Evolutionary conservation across 1,140 invertebrate species (phyloP).

Genomic region (Drosophila bocki): DNA sequence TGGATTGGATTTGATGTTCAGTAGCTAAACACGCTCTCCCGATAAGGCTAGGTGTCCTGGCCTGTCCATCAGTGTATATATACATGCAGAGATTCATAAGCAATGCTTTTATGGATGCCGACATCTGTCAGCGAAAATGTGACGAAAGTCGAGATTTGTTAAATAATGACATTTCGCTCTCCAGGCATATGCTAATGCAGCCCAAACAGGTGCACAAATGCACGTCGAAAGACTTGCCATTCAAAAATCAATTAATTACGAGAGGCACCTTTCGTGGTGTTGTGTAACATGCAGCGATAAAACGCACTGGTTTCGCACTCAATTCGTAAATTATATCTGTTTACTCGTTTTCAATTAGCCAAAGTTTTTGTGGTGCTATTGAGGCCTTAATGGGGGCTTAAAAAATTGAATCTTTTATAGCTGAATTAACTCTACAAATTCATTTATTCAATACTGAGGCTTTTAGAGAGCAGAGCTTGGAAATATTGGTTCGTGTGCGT

Average conservation of each 20-base stretch:
- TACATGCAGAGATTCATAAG: constrained; percentile 2
- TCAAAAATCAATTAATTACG: constrained; percentile 11
- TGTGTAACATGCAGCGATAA: constrained; percentile 8
- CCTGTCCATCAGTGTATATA: background rate
- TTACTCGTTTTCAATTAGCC: background rate
- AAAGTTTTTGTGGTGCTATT: background rate
- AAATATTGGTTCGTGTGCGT: no score
- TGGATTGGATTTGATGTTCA: background rate
- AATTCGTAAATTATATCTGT: background rate
- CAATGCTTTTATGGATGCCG: constrained; percentile 5
- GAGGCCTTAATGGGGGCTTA: background rate
- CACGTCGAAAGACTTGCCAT: background rate
- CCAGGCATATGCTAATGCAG: background rate
- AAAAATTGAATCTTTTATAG: background rate
- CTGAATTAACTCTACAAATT: background rate
- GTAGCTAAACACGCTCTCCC: constrained; percentile 20
- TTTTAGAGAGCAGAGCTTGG: background rate
- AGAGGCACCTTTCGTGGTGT: background rate
- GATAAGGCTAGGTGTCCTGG: constrained; percentile 17
- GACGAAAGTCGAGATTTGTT: constrained; percentile 13
- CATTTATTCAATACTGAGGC: background rate
- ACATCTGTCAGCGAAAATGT: constrained; percentile 18
- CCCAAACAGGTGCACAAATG: background rate
- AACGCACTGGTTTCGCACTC: background rate
- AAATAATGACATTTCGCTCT: background rate